Percentiles rank a stretch among this genome's conserved stretches.
Evolutionary conservation across 2,797 vertebrate genomes (phyloP).

Genomic region (Sebastes trivittatus): DNA sequence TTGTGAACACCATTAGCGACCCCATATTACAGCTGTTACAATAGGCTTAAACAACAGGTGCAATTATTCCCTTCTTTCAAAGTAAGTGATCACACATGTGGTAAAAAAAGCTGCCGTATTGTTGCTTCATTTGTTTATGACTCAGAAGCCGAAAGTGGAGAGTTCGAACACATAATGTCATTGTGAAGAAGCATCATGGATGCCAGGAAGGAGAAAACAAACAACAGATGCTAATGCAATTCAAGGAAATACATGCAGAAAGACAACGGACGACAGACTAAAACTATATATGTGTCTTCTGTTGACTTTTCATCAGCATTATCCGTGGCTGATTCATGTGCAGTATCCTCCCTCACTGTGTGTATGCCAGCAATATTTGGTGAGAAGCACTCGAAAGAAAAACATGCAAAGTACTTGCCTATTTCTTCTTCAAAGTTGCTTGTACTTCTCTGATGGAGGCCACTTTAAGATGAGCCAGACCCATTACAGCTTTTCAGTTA

Average conservation of each 20-base stretch:
- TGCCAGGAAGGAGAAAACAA: neutral
- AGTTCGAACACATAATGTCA: conserved; percentile 34
- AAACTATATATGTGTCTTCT: neutral
- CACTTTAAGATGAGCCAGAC: neutral
- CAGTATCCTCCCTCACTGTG: neutral
- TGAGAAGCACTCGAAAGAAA: neutral
- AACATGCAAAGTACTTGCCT: neutral
- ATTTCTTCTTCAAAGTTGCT: neutral
- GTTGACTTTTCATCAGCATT: neutral
- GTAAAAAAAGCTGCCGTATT: conserved; percentile 53
- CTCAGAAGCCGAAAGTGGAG: conserved; percentile 56
- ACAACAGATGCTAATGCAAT: conserved; percentile 24
- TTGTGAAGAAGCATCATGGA: conserved; percentile 18
- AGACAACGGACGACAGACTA: neutral
- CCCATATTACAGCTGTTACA: conserved; percentile 6
- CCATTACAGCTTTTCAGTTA: neutral
- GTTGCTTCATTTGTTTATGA: conserved; percentile 65
- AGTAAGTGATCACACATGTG: conserved; percentile 38
- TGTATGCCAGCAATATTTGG: neutral
- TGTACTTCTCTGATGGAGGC: neutral
- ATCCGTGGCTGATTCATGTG: neutral
- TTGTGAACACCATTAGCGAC: conserved; percentile 28
- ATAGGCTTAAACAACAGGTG: conserved; percentile 16
- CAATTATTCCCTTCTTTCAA: neutral
- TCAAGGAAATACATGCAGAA: conserved; percentile 14